Base-by-base conservation (phyloP, 2,797 vertebrate species). In the Sebastes iracundus region DNA sequence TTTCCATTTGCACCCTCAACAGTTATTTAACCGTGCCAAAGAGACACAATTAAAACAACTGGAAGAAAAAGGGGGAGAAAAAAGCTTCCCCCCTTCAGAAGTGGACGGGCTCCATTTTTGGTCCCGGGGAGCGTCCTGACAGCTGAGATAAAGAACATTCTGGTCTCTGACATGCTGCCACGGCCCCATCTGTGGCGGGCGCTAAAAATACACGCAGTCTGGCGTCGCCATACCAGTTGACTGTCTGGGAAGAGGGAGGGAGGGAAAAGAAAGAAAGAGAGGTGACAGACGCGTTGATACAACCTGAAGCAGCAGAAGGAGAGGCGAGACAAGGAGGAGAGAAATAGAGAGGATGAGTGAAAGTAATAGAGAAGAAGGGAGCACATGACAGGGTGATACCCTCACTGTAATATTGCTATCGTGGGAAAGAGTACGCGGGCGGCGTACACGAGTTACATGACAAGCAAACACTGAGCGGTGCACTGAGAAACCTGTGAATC, bases 131-230 rank as follows among this genome's bases (percentile, higher is more conserved):
- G 59, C 5, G 59, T 60, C 72, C 82, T 85, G 91, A 91, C 92
- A 94, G 90, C 91, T 90, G 90, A 92, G 90, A 93, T 94, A 86
- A 94, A 94, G 93, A 94, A 94, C 93, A 93, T 91, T 92, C 91
- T 92, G 88, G 90, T 85, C 85, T 81, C 84, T 90, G 91, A 91
- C 88, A 91, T 25, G 88, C 84, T 90, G 88, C 91, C 90, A 88
- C 10, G 76, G 84, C 69, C 86, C 90, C 91, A 92, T 92, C 92
- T 93, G 91, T 85, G 88, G 81, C 69, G 2, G 42, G 82, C 12
- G 86, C 94, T 95, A 94, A 91, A 94, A 94, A 94, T 95, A 94
- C 87, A 84, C 7, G 4, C 85, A 85, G 88, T 79, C 88, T 91
- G 88, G 83, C 74, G 88, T 88, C 76, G 72, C 90, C 88, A 79